These are phyloP conservation scores for Ladona fulva DNA, from an alignment of 1,140 invertebrate species.

Conservation along the genomic window DNA sequence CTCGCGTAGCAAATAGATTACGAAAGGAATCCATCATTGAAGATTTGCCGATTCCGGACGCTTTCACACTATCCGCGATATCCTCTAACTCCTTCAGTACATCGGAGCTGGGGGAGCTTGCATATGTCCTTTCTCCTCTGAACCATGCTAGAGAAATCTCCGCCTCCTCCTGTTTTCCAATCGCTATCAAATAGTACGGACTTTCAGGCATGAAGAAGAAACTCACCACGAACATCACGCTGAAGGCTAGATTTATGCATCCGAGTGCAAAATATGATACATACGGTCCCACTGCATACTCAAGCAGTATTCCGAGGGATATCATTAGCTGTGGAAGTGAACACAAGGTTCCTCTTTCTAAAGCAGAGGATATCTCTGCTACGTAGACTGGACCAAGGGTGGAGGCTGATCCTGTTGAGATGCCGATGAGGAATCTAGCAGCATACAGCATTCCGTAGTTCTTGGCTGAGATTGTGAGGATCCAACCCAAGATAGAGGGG, in stretches of 20 bases:
- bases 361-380: constrained; percentile 36
- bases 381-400: constrained; percentile 37
- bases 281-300: constrained; percentile 33
- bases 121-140: constrained; percentile 31
- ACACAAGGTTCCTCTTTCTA: constrained; percentile 36
- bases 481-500: neutral
- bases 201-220: constrained; percentile 39
- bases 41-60: constrained; percentile 25
- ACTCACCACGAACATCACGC: constrained; percentile 31
- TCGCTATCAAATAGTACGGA: constrained; percentile 28
- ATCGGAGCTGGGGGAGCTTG: neutral
- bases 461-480: neutral
- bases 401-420: constrained; percentile 34
- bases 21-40: constrained; percentile 20
- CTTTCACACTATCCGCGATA: constrained; percentile 34
- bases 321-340: constrained; percentile 32
- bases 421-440: constrained; percentile 25
- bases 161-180: constrained; percentile 34
- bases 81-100: constrained; percentile 25
- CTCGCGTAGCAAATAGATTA: constrained; percentile 23
- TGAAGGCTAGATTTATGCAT: constrained; percentile 31
- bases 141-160: constrained; percentile 42
- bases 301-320: constrained; percentile 36
- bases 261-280: constrained; percentile 33
- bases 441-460: neutral